phyloP scores from a whole-genome alignment of 2,888 invertebrate genomes.

The Tetragonisca angustula region DNA sequence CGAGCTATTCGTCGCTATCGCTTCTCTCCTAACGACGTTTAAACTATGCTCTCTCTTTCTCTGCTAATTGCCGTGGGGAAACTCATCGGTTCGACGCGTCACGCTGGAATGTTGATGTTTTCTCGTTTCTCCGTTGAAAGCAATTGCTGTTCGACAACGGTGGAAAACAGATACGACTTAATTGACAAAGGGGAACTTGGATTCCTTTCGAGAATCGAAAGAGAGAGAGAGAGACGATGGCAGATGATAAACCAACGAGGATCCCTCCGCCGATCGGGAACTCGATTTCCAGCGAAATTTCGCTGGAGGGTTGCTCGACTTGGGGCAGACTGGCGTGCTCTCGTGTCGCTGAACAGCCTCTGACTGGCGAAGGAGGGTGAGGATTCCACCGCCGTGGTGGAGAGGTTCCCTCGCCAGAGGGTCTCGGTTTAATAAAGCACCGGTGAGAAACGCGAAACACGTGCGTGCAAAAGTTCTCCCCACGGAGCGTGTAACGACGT shows the following conservation, averaged over 20 bases:
- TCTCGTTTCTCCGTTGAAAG: too few species aligned
- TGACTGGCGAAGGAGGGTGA: conserved; percentile 6
- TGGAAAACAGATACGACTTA: neutral
- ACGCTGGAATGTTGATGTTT: neutral
- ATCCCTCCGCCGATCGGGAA: conserved; percentile 66
- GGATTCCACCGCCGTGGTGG: neutral
- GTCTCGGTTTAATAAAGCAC: conserved; percentile 72
- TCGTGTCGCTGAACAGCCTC: conserved; percentile 7
- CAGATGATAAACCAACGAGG: conserved; percentile 66
- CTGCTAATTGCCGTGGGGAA: conserved; percentile 13
- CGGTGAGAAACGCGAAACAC: conserved; percentile 73
- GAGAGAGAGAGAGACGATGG: conserved; percentile 65
- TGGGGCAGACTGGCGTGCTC: neutral
- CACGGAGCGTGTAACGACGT: conserved; percentile 45
- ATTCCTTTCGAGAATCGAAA: neutral
- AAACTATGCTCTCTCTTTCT: neutral
- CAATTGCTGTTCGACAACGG: neutral
- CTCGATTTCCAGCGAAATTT: conserved; percentile 64
- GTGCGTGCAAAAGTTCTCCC: conserved; percentile 73
- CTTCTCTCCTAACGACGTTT: conserved; percentile 6
- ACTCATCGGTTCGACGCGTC: neutral
- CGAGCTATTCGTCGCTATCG: neutral
- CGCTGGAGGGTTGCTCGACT: conserved; percentile 21
- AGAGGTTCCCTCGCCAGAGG: conserved; percentile 36
- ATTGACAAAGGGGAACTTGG: neutral